Conservation (phyloP, 2,888 invertebrate genomes). For the Agriotes lineatus region DNA sequence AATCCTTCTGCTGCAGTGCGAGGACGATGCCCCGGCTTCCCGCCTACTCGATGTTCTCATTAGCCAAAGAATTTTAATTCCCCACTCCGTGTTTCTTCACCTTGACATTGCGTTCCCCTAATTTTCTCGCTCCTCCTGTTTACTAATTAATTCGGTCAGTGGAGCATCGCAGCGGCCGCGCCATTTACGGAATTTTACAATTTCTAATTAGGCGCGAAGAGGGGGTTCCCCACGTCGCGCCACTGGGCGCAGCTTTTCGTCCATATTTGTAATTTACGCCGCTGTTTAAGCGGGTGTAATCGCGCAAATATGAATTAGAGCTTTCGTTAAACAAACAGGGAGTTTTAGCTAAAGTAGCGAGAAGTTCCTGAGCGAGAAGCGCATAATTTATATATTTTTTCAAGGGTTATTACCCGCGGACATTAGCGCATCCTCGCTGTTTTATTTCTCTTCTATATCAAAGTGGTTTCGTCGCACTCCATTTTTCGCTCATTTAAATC, state of each 20-base stretch:
- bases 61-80: conserved; percentile 54
- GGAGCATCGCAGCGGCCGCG: conserved; percentile 56
- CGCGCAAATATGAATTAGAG: conserved; percentile 42
- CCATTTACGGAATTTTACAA: conserved; percentile 41
- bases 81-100: conserved; percentile 55
- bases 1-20: conserved; percentile 47
- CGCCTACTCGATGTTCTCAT: conserved; percentile 50
- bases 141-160: conserved; percentile 63
- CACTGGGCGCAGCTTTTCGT: conserved; percentile 27
- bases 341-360: conserved; percentile 38
- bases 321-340: conserved; percentile 42
- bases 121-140: conserved; percentile 54
- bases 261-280: conserved; percentile 43
- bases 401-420: conserved; percentile 60
- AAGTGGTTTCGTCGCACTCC: conserved; percentile 45
- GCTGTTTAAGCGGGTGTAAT: conserved; percentile 37
- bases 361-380: conserved; percentile 44
- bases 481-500: conserved; percentile 49
- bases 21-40: conserved; percentile 43
- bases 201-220: conserved; percentile 33
- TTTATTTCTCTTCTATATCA: conserved; percentile 51
- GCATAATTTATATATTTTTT: conserved; percentile 61
- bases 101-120: conserved; percentile 60
- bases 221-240: conserved; percentile 20
- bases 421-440: conserved; percentile 54